Conservation (phyloP, 2,113 vertebrate genomes). For the Scatophagus argus region DNA sequence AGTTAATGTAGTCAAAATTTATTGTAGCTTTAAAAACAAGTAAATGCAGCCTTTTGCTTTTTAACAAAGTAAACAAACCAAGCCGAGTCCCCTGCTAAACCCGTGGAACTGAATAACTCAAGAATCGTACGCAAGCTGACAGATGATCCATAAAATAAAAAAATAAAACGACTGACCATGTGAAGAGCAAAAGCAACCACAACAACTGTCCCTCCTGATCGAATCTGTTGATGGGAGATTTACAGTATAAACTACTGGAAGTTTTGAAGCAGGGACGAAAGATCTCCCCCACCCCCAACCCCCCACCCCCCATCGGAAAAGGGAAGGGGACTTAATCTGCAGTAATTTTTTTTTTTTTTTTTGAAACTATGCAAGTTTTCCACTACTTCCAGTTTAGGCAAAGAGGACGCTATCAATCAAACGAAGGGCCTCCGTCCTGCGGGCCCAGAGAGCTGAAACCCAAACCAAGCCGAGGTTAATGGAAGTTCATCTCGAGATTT, state of each 20-base stretch:
- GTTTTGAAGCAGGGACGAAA: slow-evolving; percentile 35
- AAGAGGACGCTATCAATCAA: slow-evolving; percentile 78
- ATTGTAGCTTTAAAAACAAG: not conserved
- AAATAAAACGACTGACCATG: no score
- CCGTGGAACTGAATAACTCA: not conserved
- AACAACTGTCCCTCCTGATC: slow-evolving; percentile 24
- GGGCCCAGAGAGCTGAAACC: slow-evolving; percentile 68
- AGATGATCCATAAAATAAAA: no score
- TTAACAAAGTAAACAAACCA: not conserved
- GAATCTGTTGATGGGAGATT: slow-evolving; percentile 52
- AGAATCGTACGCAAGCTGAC: not conserved
- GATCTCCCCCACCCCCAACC: no score
- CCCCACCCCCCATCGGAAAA: slow-evolving; percentile 40
- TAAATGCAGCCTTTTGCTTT: not conserved
- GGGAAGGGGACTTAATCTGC: slow-evolving; percentile 47
- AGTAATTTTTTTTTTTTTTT: slow-evolving; percentile 50
- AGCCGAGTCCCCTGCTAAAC: not conserved
- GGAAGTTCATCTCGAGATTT: slow-evolving; percentile 83
- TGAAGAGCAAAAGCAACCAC: slow-evolving; percentile 13
- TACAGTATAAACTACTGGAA: slow-evolving; percentile 61
- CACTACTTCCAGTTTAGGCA: slow-evolving; percentile 52
- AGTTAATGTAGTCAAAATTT: not conserved
- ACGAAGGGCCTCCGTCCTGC: slow-evolving; percentile 64
- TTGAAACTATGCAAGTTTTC: slow-evolving; percentile 61
- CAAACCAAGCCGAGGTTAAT: slow-evolving; percentile 79